phyloP scores from a whole-genome alignment of 2,888 invertebrate species.

The Seira musarum region DNA sequence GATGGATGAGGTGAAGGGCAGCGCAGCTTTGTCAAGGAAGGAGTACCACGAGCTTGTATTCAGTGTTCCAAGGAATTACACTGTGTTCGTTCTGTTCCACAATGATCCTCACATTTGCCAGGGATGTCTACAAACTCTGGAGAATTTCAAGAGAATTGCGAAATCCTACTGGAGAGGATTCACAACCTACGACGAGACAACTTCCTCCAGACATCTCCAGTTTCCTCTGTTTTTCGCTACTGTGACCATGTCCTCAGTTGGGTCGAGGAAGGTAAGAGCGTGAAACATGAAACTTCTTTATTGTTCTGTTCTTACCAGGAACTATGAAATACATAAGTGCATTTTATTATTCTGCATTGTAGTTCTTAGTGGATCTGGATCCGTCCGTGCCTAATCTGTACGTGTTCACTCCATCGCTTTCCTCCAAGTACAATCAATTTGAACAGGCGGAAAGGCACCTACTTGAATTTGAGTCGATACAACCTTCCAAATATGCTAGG shows the following conservation, averaged over 20 bases:
- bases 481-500: background rate
- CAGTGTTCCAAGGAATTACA: slow-evolving; percentile 30
- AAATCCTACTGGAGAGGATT: background rate
- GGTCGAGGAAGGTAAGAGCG: slow-evolving; percentile 16
- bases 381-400: slow-evolving; percentile 32
- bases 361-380: slow-evolving; percentile 33
- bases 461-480: background rate
- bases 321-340: no score
- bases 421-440: slow-evolving; percentile 34
- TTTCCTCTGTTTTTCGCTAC: slow-evolving; percentile 23
- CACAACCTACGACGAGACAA: slow-evolving; percentile 1
- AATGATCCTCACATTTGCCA: slow-evolving; percentile 20
- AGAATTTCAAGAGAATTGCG: slow-evolving; percentile 26
- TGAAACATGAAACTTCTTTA: no score
- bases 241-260: slow-evolving; percentile 20
- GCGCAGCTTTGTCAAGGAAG: background rate
- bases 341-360: no score
- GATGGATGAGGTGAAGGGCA: slow-evolving; percentile 6
- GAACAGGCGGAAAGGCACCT: slow-evolving; percentile 16
- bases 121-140: background rate
- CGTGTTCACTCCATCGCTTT: slow-evolving; percentile 30
- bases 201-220: background rate
- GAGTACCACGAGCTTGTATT: slow-evolving; percentile 31
- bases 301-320: no score
- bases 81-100: slow-evolving; percentile 33